Conservation (phyloP, 2,888 invertebrate species). For the Troglohyphantes excavatus region DNA sequence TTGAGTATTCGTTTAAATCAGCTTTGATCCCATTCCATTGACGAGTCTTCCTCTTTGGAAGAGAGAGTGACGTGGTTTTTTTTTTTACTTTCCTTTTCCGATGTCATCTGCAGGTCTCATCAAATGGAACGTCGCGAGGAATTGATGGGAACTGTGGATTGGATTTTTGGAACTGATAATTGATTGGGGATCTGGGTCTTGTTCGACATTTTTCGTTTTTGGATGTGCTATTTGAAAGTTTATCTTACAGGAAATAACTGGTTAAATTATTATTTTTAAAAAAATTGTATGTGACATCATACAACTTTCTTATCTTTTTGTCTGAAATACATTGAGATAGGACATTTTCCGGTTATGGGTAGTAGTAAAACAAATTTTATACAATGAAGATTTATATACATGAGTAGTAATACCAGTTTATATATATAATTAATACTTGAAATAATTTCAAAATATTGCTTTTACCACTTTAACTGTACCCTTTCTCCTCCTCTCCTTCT, state of each 20-base stretch:
- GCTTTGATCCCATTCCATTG: constrained; percentile 3
- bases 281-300: no score
- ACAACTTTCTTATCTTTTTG: no score
- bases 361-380: no score
- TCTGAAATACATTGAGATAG: no score
- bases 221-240: neutral
- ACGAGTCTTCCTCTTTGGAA: neutral
- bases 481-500: no score
- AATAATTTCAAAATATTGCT: no score
- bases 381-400: no score
- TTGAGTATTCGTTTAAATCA: neutral
- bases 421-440: no score
- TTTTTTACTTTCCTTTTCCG: neutral
- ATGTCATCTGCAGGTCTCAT: neutral
- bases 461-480: no score
- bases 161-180: neutral
- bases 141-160: neutral
- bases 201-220: neutral
- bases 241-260: neutral
- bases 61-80: neutral
- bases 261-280: neutral
- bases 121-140: neutral
- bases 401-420: no score
- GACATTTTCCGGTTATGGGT: no score
- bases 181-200: neutral